Evolutionary conservation across 1,140 invertebrate genomes (phyloP).

Genomic region (Vollenhovia emeryi): DNA sequence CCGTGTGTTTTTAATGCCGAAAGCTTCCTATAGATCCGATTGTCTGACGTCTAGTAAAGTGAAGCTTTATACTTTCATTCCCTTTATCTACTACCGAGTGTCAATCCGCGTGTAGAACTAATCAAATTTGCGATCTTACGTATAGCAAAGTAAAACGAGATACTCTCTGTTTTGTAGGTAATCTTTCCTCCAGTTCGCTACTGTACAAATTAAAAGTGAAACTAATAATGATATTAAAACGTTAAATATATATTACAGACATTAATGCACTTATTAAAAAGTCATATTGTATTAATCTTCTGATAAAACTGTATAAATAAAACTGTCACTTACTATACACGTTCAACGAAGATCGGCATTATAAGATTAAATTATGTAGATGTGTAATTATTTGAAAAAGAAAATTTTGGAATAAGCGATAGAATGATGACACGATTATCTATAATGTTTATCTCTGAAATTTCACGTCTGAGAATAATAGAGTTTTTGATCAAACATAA

Average conservation of each 20-base stretch:
- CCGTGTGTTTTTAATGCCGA: constrained; percentile 49
- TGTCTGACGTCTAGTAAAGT: constrained; percentile 22
- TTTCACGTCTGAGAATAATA: neutral
- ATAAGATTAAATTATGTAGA: neutral
- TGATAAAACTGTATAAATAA: neutral
- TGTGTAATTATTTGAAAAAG: constrained; percentile 3
- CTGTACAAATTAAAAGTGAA: neutral
- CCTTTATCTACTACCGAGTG: neutral
- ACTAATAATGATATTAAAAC: neutral
- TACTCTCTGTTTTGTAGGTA: neutral
- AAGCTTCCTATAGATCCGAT: constrained; percentile 45
- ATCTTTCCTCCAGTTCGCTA: neutral
- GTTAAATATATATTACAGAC: neutral
- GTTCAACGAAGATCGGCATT: neutral
- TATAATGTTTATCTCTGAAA: neutral
- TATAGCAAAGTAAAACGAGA: neutral
- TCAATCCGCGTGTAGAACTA: neutral
- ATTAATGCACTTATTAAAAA: neutral
- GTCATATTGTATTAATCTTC: neutral
- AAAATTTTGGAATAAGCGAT: neutral
- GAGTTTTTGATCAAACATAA: neutral
- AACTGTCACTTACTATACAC: neutral
- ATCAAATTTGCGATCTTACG: constrained; percentile 1
- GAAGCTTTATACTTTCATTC: constrained; percentile 30
- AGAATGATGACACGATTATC: neutral